phyloP scores from a whole-genome alignment of 2,888 invertebrate genomes.

The Lepetodrilus schrolli region DNA sequence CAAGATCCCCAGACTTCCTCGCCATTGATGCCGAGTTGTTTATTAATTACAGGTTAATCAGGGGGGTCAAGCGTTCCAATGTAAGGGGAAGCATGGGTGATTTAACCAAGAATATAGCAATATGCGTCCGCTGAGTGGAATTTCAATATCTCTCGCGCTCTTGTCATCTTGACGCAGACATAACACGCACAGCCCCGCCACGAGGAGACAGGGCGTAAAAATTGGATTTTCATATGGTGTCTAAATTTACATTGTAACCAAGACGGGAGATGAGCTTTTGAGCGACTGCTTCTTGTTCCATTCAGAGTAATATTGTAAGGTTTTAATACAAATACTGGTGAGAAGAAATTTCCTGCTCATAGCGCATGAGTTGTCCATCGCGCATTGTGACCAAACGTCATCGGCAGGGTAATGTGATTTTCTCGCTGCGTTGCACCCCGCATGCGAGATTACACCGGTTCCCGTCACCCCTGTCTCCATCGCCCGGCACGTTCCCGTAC shows the following conservation, averaged over 20 bases:
- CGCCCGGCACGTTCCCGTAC: background rate
- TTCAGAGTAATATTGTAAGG: slow-evolving; percentile 24
- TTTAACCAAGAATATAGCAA: slow-evolving; percentile 16
- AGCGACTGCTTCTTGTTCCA: background rate
- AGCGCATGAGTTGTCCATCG: background rate
- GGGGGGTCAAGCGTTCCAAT: slow-evolving; percentile 18
- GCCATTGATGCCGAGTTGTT: slow-evolving; percentile 21
- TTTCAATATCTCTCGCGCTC: slow-evolving; percentile 20
- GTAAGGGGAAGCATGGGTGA: slow-evolving; percentile 13
- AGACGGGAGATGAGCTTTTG: slow-evolving; percentile 16
- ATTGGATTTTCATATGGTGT: slow-evolving; percentile 44
- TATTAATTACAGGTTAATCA: slow-evolving; percentile 37
- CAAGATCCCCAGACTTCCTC: background rate
- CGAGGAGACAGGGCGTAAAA: slow-evolving; percentile 29
- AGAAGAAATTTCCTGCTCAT: slow-evolving; percentile 11
- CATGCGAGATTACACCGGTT: slow-evolving; percentile 5
- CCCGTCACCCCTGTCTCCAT: background rate
- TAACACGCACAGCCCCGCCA: background rate
- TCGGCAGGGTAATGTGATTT: slow-evolving; percentile 14
- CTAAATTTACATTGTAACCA: slow-evolving; percentile 42
- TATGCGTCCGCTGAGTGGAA: background rate
- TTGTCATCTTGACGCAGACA: background rate
- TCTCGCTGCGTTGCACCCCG: background rate
- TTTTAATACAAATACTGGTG: slow-evolving; percentile 25
- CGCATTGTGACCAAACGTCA: slow-evolving; percentile 1